Percentiles rank a stretch among this genome's conserved stretches.
These are phyloP conservation scores for Phocides pigmalion DNA, from an alignment of 1,140 invertebrate genomes.

Conservation along the genomic window DNA sequence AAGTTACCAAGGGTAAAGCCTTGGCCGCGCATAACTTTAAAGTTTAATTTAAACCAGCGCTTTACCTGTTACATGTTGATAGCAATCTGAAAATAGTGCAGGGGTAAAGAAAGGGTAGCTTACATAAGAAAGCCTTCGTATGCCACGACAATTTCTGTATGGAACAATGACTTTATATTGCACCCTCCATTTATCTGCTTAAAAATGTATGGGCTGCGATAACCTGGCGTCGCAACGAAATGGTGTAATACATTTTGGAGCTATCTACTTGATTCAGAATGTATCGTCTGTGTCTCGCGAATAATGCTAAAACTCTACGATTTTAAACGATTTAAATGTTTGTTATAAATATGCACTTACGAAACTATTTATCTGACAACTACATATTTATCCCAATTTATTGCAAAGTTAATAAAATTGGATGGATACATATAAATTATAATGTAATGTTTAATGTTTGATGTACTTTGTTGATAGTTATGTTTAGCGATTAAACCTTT, in stretches of 20 bases:
- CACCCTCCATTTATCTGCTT: constrained; percentile 59
- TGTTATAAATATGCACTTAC: constrained; percentile 3
- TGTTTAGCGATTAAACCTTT: too few species aligned
- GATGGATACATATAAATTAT: too few species aligned
- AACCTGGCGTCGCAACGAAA: constrained; percentile 52
- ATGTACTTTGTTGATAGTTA: too few species aligned
- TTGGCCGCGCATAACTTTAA: constrained; percentile 1
- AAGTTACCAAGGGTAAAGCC: not conserved
- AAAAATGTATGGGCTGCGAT: constrained; percentile 61
- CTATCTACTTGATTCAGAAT: constrained; percentile 51
- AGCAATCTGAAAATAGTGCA: constrained; percentile 11
- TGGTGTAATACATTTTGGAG: constrained; percentile 59
- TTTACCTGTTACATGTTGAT: constrained; percentile 23
- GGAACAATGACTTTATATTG: constrained; percentile 47
- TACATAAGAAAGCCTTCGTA: constrained; percentile 23
- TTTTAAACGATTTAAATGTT: constrained; percentile 27
- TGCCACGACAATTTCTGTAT: constrained; percentile 37
- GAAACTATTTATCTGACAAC: not conserved
- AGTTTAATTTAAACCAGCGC: constrained; percentile 24
- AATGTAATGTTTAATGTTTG: too few species aligned
- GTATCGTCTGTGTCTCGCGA: constrained; percentile 45
- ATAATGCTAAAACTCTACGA: constrained; percentile 42
- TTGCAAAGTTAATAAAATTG: too few species aligned
- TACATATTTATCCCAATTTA: too few species aligned
- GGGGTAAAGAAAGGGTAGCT: not conserved